Percentiles rank a stretch among this genome's conserved stretches.
These are phyloP conservation scores for Malurus elegans DNA, from an alignment of 2,113 vertebrate species.

Conservation along the genomic window DNA sequence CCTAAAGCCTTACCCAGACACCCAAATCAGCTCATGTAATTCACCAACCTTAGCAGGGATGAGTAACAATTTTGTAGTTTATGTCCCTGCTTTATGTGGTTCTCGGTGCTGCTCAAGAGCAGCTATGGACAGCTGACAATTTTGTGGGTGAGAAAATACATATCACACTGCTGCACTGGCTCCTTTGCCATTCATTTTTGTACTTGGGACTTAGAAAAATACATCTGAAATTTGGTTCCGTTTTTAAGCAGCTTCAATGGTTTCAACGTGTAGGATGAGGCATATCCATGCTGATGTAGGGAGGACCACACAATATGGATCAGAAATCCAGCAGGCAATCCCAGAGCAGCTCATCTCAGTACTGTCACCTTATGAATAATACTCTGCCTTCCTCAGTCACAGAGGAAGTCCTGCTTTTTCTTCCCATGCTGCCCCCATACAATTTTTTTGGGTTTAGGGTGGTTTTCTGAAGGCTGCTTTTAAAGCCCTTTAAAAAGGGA, in stretches of 20 bases:
- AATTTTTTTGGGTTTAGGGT: not conserved
- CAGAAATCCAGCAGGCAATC: not conserved
- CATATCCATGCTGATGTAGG: not conserved
- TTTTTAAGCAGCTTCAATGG: not conserved
- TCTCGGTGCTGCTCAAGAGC: not conserved
- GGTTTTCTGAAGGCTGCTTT: not conserved
- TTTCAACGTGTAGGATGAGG: not conserved
- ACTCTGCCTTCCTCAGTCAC: not conserved
- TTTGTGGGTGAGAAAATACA: not conserved
- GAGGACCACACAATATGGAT: not conserved
- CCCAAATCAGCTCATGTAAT: not conserved
- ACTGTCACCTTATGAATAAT: not conserved
- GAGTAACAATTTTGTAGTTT: not conserved
- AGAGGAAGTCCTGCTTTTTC: not conserved
- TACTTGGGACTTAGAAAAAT: not conserved
- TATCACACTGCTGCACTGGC: not conserved
- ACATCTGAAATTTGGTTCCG: not conserved
- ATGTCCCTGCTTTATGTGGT: not conserved
- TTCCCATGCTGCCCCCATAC: not conserved
- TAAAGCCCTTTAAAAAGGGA: not conserved
- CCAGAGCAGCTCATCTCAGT: not conserved
- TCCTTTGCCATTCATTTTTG: not conserved
- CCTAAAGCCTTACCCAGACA: not conserved
- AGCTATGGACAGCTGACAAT: not conserved
- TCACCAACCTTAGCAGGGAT: not conserved